Conservation (phyloP, 2,113 vertebrate genomes). For the Trinectes maculatus region DNA sequence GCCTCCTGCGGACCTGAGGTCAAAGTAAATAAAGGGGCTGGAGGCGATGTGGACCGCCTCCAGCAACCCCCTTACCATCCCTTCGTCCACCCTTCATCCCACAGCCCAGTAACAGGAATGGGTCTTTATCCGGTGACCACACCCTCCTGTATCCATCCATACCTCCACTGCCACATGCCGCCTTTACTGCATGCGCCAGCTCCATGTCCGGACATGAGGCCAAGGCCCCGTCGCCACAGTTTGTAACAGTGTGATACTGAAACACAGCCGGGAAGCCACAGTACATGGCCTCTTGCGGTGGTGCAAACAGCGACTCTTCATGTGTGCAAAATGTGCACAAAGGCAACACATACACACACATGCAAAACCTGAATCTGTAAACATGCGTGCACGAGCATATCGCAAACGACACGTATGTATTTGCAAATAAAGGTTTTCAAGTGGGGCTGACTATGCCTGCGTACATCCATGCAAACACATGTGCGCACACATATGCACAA, state of each 20-base stretch:
- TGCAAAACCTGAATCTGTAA: background rate
- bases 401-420: background rate
- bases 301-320: conserved; percentile 4
- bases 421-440: conserved; percentile 6
- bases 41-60: conserved; percentile 69
- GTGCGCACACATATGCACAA: conserved; percentile 11
- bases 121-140: conserved; percentile 63
- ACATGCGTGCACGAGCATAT: background rate
- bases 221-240: conserved; percentile 41
- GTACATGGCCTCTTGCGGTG: conserved; percentile 3
- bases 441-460: conserved; percentile 4
- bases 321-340: conserved; percentile 23
- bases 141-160: conserved; percentile 58
- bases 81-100: conserved; percentile 52
- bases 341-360: conserved; percentile 9
- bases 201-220: conserved; percentile 57
- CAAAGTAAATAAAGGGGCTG: conserved; percentile 85
- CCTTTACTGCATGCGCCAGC: conserved; percentile 51
- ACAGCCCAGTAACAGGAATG: conserved; percentile 65
- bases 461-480: conserved; percentile 5
- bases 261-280: conserved; percentile 33
- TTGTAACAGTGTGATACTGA: conserved; percentile 55
- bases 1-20: conserved; percentile 77
- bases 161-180: conserved; percentile 61
- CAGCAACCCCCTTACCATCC: conserved; percentile 66